Evolutionary conservation across 2,113 vertebrate genomes (phyloP), one percentile per base, ranked within the genome.

Genomic region (Calyptommatus sinebrachiatus): DNA sequence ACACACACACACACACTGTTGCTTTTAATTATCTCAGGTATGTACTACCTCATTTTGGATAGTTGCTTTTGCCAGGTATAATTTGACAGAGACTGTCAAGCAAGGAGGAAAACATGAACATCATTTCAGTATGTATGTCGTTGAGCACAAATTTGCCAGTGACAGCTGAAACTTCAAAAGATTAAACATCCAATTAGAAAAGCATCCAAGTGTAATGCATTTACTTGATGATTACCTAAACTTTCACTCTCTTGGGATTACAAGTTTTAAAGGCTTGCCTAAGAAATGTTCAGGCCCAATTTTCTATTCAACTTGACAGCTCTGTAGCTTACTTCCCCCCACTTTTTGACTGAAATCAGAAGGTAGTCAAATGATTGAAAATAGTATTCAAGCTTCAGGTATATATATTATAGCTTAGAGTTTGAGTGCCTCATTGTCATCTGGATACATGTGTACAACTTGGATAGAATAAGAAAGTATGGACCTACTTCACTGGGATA

Each of bases 111-210:
- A 2, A 26, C 4, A 28, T 35, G 76, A 68, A 8, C 66, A 41
- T 18, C 73, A 63, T 76, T 12, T 28, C 65, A 68, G 65, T 57
- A 9, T 68, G 28, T 65, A 57, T 77, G 46, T 77, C 48, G 57
- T 12, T 53, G 31, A 53, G 10, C 68, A 77, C 46, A 68, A 53
- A 68, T 77, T 57, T 77, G 63, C 65, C 22, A 35, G 48, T 68
- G 65, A 77, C 76, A 77, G 76, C 50, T 77, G 76, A 77, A 21
- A 53, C 62, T 77, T n/a, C 22, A 8, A 26, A 77, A 77, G 63
- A 77, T 68, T 77, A 77, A 77, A 77, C 66, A 77, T 77, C 20
- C 65, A 77, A 77, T 77, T 68, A 77, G 76, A 68, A 77, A 68
- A 53, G 65, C 76, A 77, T 77, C 76, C 63, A 68, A 77, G 65